Evolutionary conservation across 2,113 vertebrate genomes (phyloP).

Genomic region (Ptilorrhoa leucosticta): DNA sequence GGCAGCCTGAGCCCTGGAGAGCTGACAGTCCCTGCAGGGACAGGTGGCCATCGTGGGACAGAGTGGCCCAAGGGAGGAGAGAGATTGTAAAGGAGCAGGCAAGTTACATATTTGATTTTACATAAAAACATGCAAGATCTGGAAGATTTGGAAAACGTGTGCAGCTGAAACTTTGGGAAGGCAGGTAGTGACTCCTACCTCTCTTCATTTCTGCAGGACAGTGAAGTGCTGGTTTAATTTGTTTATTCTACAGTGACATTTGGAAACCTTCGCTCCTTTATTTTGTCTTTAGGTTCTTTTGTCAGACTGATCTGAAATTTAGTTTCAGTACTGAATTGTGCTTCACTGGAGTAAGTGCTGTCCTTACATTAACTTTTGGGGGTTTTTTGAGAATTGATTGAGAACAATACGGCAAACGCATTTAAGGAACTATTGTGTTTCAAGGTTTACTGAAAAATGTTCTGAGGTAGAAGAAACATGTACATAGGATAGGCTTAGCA

Average conservation of each 20-base stretch:
- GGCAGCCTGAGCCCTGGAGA: not conserved
- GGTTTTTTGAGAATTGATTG: not conserved
- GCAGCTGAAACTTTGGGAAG: not conserved
- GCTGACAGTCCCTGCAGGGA: accelerated
- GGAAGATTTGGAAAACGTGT: not conserved
- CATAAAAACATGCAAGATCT: not conserved
- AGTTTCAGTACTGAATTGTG: not conserved
- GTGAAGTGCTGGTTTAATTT: not conserved
- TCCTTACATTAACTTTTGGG: not conserved
- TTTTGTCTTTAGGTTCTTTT: not conserved
- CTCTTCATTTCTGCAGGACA: not conserved
- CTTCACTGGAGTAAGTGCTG: not conserved
- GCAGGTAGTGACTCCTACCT: not conserved
- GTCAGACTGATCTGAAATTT: not conserved
- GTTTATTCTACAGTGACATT: not conserved
- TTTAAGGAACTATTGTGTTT: not conserved
- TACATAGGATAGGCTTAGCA: not conserved
- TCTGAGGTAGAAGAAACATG: not conserved
- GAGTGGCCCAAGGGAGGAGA: not conserved
- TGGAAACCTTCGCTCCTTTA: not conserved
- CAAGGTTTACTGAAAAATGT: not conserved
- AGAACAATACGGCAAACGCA: not conserved
- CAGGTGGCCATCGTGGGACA: accelerated
- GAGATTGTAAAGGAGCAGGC: not conserved
- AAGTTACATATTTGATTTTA: not conserved